Evolutionary conservation across 2,113 vertebrate species (phyloP).

Genomic region (Semnornis frantzii): DNA sequence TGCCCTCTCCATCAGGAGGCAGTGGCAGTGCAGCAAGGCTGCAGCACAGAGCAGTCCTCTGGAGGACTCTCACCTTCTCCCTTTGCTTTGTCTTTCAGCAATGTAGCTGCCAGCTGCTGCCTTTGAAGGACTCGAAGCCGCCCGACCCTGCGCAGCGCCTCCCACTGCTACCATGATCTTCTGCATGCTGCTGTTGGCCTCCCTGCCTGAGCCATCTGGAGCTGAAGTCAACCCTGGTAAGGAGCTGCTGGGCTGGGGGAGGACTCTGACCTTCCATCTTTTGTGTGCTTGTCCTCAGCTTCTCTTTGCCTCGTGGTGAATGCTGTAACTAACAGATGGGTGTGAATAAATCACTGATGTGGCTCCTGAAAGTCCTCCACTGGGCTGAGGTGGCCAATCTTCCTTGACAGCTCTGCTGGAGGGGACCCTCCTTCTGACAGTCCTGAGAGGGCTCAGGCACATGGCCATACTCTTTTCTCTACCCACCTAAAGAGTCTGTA

Average conservation of each 20-base stretch:
- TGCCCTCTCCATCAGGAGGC: background rate
- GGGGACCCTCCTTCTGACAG: background rate
- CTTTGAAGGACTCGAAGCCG: constrained; percentile 31
- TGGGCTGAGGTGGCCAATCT: background rate
- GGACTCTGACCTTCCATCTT: background rate
- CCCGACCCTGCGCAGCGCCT: constrained; percentile 50
- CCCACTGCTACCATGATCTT: constrained; percentile 85
- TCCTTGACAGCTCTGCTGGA: background rate
- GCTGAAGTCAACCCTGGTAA: constrained; percentile 87
- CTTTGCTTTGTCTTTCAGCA: constrained; percentile 74
- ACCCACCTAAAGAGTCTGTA: background rate
- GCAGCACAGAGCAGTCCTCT: background rate
- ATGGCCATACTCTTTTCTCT: background rate
- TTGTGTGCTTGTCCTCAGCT: background rate
- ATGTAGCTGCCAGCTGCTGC: constrained; percentile 82
- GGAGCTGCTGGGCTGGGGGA: background rate
- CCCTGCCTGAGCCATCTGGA: constrained; percentile 75
- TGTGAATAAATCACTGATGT: fast-evolving
- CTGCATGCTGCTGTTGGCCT: constrained; percentile 82
- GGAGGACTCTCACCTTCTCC: constrained; percentile 14
- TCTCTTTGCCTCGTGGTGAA: background rate
- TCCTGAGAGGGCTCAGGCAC: background rate
- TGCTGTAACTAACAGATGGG: background rate
- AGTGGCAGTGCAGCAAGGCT: background rate
- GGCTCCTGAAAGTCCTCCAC: background rate